A percentile compares a stretch with the other conserved stretches of the same genome.
phyloP scores from a whole-genome alignment of 2,113 vertebrate genomes.

The Monarcha castaneiventris region DNA sequence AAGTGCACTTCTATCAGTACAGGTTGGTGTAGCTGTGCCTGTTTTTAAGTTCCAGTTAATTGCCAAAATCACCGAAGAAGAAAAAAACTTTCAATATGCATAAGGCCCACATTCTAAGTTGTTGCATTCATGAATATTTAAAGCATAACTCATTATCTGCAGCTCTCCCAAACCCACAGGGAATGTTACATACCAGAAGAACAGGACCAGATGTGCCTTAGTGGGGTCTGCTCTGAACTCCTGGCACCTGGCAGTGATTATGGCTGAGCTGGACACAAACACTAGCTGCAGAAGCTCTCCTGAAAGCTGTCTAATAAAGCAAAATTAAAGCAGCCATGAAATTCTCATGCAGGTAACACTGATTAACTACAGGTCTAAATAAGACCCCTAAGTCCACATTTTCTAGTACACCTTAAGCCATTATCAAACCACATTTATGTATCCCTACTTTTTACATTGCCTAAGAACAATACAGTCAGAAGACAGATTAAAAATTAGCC shows the following conservation, averaged over 20 bases:
- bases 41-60: not conserved
- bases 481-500: constrained; percentile 75
- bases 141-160: not conserved
- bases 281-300: not conserved
- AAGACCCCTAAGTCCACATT: constrained; percentile 33
- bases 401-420: constrained; percentile 45
- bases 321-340: constrained; percentile 7
- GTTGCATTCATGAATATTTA: not conserved
- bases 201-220: not conserved
- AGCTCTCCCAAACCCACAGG: not conserved
- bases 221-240: not conserved
- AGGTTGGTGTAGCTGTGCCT: not conserved
- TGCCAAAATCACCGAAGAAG: not conserved
- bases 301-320: constrained; percentile 31
- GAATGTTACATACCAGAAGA: not conserved
- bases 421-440: constrained; percentile 23
- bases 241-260: not conserved
- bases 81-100: not conserved
- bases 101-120: not conserved
- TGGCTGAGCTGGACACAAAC: not conserved
- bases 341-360: constrained; percentile 41
- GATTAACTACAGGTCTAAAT: constrained; percentile 47
- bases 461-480: constrained; percentile 66
- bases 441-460: constrained; percentile 46
- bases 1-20: not conserved